Evolutionary conservation across 2,113 vertebrate species (phyloP).

Genomic region (Aplodontia rufa): DNA sequence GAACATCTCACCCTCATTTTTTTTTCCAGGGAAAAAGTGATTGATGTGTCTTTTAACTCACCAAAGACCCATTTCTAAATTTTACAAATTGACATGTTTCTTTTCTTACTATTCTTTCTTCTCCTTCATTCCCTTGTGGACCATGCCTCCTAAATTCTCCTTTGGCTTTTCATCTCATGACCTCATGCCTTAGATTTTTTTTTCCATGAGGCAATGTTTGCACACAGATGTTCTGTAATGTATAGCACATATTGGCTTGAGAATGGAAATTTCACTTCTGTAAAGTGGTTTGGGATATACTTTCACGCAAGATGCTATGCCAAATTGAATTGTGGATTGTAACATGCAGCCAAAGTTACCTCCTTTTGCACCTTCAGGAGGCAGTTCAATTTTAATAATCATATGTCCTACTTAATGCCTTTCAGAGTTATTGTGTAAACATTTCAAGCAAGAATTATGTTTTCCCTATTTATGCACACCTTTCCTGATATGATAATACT

Average conservation of each 20-base stretch:
- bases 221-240: constrained; percentile 77
- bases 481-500: constrained; percentile 54
- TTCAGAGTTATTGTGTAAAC: constrained; percentile 57
- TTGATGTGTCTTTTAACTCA: neutral
- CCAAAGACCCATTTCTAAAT: constrained; percentile 12
- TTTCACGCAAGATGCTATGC: constrained; percentile 68
- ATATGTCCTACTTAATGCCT: constrained; percentile 40
- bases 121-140: neutral
- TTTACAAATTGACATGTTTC: neutral
- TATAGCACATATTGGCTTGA: constrained; percentile 76
- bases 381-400: constrained; percentile 56
- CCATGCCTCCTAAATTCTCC: constrained; percentile 30
- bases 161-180: constrained; percentile 71
- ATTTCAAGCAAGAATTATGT: constrained; percentile 35
- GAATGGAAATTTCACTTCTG: constrained; percentile 72
- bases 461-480: constrained; percentile 37
- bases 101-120: neutral
- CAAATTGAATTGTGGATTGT: constrained; percentile 67
- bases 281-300: constrained; percentile 79
- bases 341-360: constrained; percentile 57
- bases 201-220: constrained; percentile 73
- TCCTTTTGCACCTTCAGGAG: constrained; percentile 56
- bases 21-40: neutral
- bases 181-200: constrained; percentile 62
- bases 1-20: neutral